phyloP scores from a whole-genome alignment of 2,888 invertebrate species.

The Dilophus febrilis region DNA sequence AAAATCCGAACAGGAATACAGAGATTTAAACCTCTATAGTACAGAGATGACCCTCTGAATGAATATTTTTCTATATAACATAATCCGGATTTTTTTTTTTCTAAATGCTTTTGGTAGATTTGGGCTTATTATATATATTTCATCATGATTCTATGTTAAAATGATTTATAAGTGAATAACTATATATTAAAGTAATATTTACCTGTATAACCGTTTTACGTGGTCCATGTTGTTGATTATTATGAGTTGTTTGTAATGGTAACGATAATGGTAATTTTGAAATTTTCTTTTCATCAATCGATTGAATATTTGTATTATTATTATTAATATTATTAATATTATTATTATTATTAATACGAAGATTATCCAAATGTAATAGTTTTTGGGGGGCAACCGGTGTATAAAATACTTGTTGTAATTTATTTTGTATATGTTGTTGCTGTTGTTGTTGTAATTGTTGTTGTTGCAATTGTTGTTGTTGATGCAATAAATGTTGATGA shows the following conservation, averaged over 20 bases:
- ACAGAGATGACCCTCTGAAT: too few species aligned
- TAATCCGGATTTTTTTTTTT: background rate
- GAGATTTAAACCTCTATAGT: too few species aligned
- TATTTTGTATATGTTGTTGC: slow-evolving; percentile 24
- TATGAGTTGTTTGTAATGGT: slow-evolving; percentile 25
- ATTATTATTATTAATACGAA: slow-evolving; percentile 51
- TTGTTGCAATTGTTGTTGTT: slow-evolving; percentile 11
- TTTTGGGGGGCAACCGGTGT: slow-evolving; percentile 15
- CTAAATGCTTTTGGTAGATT: too few species aligned
- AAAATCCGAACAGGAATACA: too few species aligned
- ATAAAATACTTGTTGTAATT: slow-evolving; percentile 18
- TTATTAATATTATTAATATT: slow-evolving; percentile 24
- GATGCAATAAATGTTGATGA: too few species aligned
- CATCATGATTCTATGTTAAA: too few species aligned
- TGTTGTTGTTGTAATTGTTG: slow-evolving; percentile 37
- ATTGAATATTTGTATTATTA: slow-evolving; percentile 40
- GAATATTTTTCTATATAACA: too few species aligned
- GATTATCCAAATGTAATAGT: slow-evolving; percentile 38
- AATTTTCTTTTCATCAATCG: slow-evolving; percentile 23
- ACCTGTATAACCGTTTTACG: slow-evolving; percentile 31
- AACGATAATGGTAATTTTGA: slow-evolving; percentile 33
- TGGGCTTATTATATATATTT: too few species aligned
- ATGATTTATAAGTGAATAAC: too few species aligned
- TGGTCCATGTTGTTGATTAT: slow-evolving; percentile 26
- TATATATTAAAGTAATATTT: slow-evolving; percentile 7